These are phyloP conservation scores for Siderastrea radians DNA, from an alignment of 92 coral and sea anemone species.

Conservation along the genomic window DNA sequence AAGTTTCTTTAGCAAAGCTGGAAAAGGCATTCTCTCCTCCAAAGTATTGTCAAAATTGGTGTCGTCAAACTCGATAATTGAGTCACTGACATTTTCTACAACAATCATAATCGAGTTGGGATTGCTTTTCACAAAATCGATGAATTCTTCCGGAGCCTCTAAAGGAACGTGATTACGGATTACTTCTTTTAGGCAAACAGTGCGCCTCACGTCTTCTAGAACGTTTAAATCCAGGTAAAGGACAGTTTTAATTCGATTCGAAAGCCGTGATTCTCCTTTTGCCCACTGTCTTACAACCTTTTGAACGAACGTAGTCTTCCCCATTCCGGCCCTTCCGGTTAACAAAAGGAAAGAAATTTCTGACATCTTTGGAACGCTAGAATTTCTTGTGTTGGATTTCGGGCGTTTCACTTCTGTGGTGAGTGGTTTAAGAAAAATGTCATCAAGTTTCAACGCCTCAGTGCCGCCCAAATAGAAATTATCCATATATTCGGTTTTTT, in stretches of 20 bases:
- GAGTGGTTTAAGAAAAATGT: constrained; percentile 11
- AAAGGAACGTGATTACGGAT: neutral
- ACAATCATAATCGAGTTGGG: constrained; percentile 15
- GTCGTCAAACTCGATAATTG: neutral
- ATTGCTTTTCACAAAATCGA: constrained; percentile 15
- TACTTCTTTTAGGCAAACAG: constrained; percentile 1
- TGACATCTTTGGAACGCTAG: neutral
- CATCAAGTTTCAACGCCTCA: constrained; percentile 14
- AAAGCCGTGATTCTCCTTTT: constrained; percentile 1
- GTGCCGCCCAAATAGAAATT: neutral
- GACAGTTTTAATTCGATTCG: neutral
- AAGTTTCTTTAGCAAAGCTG: constrained; percentile 17
- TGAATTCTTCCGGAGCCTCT: neutral
- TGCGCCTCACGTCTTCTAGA: neutral
- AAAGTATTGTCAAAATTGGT: constrained; percentile 10
- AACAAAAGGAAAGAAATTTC: neutral
- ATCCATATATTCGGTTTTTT: constrained; percentile 33
- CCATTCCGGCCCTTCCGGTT: constrained; percentile 35
- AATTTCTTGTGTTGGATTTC: neutral
- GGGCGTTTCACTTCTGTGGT: constrained; percentile 1
- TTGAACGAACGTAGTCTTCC: constrained; percentile 33
- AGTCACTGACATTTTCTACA: constrained; percentile 20
- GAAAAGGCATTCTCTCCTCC: constrained; percentile 31
- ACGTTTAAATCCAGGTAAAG: constrained; percentile 8
- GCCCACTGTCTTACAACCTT: constrained; percentile 19